A percentile compares a stretch with the other conserved stretches of the same genome.
Conservation (phyloP, 1,140 invertebrate genomes). For the Drosophila nigromelanica region DNA sequence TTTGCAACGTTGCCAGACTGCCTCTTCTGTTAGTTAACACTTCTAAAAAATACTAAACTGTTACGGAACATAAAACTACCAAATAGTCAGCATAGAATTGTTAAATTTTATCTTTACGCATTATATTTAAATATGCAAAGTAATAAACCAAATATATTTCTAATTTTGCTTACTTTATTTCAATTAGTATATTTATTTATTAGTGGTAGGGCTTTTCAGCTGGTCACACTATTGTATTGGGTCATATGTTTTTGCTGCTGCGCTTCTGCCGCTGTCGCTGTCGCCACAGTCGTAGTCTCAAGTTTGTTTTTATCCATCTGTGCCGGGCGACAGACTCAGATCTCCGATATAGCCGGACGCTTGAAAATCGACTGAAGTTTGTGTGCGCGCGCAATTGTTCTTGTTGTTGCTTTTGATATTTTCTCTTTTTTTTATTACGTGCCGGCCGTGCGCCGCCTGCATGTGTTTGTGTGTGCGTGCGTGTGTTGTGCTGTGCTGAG, state of each 20-base stretch:
- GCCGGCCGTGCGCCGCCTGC: conserved; percentile 50
- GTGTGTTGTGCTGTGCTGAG: conserved; percentile 15
- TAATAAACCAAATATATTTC: too few species aligned
- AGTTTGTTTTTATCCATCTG: conserved; percentile 50
- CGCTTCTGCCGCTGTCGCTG: conserved; percentile 17
- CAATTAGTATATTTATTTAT: not conserved
- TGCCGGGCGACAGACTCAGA: conserved; percentile 40
- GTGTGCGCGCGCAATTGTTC: conserved; percentile 49
- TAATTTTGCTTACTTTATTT: too few species aligned
- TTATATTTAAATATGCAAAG: too few species aligned
- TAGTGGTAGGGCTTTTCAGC: not conserved
- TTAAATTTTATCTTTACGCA: too few species aligned
- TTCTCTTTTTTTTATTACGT: conserved; percentile 41
- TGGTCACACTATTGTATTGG: conserved; percentile 19
- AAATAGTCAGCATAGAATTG: not conserved
- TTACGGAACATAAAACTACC: not conserved
- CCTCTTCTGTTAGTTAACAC: not conserved
- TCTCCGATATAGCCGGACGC: conserved; percentile 28
- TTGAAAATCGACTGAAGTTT: conserved; percentile 44
- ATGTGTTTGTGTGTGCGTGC: conserved; percentile 35
- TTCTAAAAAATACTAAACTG: conserved; percentile 12
- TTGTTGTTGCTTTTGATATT: conserved; percentile 24
- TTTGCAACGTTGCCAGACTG: not conserved
- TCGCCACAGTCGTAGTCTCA: conserved; percentile 4
- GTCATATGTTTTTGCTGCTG: conserved; percentile 35